Conservation (phyloP, 2,888 invertebrate species). For the Lasioglossum leucozonium region DNA sequence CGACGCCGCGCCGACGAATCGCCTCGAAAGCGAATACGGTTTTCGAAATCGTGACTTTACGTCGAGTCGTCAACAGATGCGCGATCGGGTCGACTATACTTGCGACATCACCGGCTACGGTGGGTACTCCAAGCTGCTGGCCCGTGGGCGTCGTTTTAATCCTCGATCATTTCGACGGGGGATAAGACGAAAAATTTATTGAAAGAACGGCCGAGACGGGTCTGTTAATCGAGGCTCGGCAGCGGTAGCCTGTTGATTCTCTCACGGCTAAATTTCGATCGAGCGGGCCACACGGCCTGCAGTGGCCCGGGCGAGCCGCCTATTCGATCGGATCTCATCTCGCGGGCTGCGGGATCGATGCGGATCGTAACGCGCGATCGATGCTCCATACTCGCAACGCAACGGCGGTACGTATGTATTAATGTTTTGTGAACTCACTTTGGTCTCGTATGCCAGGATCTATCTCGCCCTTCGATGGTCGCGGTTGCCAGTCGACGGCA, state of each 20-base stretch:
- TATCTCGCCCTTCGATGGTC: conserved; percentile 15
- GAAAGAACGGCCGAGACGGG: not conserved
- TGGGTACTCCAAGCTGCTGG: not conserved
- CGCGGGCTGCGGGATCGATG: not conserved
- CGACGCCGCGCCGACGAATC: not conserved
- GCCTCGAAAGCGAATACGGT: not conserved
- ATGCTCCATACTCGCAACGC: not conserved
- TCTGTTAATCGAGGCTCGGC: no score
- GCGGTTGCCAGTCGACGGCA: conserved; percentile 17
- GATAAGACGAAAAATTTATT: conserved; percentile 1
- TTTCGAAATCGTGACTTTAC: conserved; percentile 17
- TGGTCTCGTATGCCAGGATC: conserved; percentile 11
- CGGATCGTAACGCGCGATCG: no score
- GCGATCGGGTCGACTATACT: not conserved
- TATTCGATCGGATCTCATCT: not conserved
- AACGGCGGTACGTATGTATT: no score
- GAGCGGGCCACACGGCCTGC: not conserved
- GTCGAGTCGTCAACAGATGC: not conserved
- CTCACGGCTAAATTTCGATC: not conserved
- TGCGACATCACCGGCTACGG: conserved; percentile 5
- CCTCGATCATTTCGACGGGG: not conserved
- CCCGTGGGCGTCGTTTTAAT: conserved; percentile 40
- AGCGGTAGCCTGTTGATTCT: not conserved
- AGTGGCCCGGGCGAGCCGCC: not conserved
- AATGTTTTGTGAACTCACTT: conserved; percentile 55